Evolutionary conservation across 2,888 invertebrate genomes (phyloP), one percentile per base, ranked within the genome.

Genomic region (Liopterus haemorrhoidalis): DNA sequence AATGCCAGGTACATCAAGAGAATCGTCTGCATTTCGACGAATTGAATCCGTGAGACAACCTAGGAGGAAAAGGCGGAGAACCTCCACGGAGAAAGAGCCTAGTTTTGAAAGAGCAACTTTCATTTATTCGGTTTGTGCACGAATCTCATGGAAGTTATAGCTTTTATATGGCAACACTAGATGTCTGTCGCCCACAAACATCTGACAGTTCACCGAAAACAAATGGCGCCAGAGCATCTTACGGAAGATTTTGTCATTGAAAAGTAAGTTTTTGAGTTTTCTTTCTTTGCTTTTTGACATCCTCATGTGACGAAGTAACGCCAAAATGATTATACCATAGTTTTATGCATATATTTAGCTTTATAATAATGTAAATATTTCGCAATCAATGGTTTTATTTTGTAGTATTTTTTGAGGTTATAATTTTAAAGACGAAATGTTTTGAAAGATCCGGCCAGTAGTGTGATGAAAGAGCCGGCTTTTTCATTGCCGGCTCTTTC

Each of bases 111-210:
- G 47, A 46, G 47, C 42, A 27, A 47, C 28, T 46, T 46, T 30
- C 43, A 46, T 47, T 47, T 31, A 47, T 48, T 48, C 25, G 39
- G 48, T 48, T 11, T 48, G 39, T 1, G 38, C 47, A 48, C 48
- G 48, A 22, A 48, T 47, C 32, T 28, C 31, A 31, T 39, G 39
- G 31, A 33, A 8, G 11, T 47, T 48, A 39, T 48, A 40, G 27
- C 38, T 39, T 48, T 48, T 47, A 46, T 39, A 32, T 46, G 45
- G 44, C 44, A 48, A 39, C 48, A 48, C 38, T 48, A n/a, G 48
- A 46, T 48, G 47, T 28, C 38, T 33, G 12, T 35, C 35, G 24
- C 44, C 39, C 24, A 33, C 31, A 31, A 47, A 41, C 39, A 36
- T 36, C n/a, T 20, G 36, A 20, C 36, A 16, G 12, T 36, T 18